phyloP scores from a whole-genome alignment of 2,797 vertebrate species.

The Poliocrania exsul region DNA sequence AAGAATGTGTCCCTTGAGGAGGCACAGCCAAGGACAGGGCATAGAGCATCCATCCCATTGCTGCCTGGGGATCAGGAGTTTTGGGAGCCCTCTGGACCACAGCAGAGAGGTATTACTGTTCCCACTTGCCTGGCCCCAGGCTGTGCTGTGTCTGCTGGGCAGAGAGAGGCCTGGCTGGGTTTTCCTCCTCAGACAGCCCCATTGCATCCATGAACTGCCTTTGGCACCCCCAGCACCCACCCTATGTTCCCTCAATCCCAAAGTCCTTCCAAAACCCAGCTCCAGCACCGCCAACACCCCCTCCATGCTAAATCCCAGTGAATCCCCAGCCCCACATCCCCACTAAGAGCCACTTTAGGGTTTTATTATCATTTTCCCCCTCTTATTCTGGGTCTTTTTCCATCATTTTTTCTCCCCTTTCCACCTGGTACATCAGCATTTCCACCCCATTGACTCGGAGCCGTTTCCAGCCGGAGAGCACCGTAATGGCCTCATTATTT shows the following conservation, averaged over 20 bases:
- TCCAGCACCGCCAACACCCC: not conserved
- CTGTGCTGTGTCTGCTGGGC: accelerated
- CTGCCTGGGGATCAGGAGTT: accelerated
- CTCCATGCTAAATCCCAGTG: not conserved
- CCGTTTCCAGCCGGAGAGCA: conserved; percentile 37
- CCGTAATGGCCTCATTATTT: conserved; percentile 63
- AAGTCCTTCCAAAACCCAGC: accelerated
- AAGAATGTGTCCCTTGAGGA: accelerated
- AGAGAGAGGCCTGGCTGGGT: not conserved
- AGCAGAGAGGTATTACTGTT: not conserved
- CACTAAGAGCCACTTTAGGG: not conserved
- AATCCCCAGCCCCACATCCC: not conserved
- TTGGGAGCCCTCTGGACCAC: accelerated
- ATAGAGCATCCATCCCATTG: accelerated
- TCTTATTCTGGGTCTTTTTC: not conserved
- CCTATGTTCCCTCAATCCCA: accelerated
- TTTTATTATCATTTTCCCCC: not conserved
- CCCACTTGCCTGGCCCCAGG: not conserved
- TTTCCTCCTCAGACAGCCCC: not conserved
- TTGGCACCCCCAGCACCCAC: not conserved
- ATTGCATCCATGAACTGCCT: accelerated
- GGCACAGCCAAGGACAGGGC: not conserved
- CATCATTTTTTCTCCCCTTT: not conserved
- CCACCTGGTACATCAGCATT: not conserved
- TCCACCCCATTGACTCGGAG: not conserved